Conservation (phyloP, 1,140 invertebrate species). For the Acromyrmex charruanus region DNA sequence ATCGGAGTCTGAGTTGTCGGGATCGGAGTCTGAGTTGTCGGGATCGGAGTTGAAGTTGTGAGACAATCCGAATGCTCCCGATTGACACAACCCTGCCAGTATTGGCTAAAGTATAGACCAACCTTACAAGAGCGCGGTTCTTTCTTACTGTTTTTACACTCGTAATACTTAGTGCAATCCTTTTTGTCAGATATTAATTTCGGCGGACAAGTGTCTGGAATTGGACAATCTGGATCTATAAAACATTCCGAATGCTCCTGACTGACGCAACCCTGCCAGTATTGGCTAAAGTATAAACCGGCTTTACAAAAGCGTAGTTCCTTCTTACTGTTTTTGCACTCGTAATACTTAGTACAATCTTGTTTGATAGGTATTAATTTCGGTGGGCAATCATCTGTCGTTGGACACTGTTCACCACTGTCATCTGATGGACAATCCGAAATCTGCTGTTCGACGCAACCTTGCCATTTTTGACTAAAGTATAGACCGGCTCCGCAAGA, state of each 20-base stretch:
- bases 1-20: too few species aligned
- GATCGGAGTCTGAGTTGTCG: too few species aligned
- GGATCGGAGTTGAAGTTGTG: too few species aligned
- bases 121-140: too few species aligned
- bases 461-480: not conserved
- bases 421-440: too few species aligned
- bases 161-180: not conserved
- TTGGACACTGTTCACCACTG: too few species aligned
- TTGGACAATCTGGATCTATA: not conserved
- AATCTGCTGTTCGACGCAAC: not conserved
- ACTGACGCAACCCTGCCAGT: not conserved
- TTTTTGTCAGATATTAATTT: not conserved
- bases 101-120: too few species aligned
- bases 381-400: too few species aligned
- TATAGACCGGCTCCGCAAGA: not conserved
- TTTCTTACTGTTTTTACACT: too few species aligned
- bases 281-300: not conserved
- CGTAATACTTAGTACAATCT: not conserved
- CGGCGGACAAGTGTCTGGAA: not conserved
- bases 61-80: too few species aligned
- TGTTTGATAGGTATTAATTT: too few species aligned
- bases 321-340: not conserved
- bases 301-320: not conserved
- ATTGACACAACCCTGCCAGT: too few species aligned
- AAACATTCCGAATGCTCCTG: not conserved